Base-by-base conservation (phyloP, 1,140 invertebrate genomes). In the Macrotrachela quadricornifera region DNA sequence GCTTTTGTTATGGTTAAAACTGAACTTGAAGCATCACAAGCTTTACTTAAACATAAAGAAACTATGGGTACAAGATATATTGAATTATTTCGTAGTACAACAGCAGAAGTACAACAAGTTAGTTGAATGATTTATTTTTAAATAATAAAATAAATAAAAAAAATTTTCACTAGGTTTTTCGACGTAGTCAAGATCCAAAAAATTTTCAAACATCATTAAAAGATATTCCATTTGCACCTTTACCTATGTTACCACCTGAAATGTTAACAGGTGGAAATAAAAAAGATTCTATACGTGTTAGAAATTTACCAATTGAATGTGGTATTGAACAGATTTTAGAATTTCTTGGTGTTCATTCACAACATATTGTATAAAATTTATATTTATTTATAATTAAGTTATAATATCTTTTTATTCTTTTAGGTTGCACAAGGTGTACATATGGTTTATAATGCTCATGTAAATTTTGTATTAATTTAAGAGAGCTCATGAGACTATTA, bases 101-200 rank as follows among this genome's bases (percentile, higher is more conserved):
- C 85, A 0, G 92, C 92, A 14, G 92, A 97, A 76, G 92, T 99
- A 8, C 90, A 96, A 74, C 91, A 96, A 79, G 87, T 91, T 65
- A 59, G 55, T 21, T 30, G 21, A n/a, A n/a, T n/a, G n/a, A n/a
- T n/a, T n/a, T n/a, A n/a, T 30, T 30, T 30, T 30, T 30, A 30
- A 30, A 30, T 30, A 30, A 30, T 2, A 30, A 4, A 4, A 30
- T 30, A 30, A 30, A 30, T 30, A 30, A 30, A 4, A 2, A 8
- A 30, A 30, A 8, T 30, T 30, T 30, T 30, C 3, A 30, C 2
- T 30, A 30, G 21, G 21, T 30, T 30, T 30, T 30, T 30, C 44
- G 17, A 68, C 76, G 86, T 46, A 86, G 83, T 18, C 77, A 86
- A 74, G 85, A 86, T 68, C 79, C 79, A 6, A 59, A 59, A 67